Base-by-base conservation (phyloP, 1,140 invertebrate species). In the Drosophila elegans region DNA sequence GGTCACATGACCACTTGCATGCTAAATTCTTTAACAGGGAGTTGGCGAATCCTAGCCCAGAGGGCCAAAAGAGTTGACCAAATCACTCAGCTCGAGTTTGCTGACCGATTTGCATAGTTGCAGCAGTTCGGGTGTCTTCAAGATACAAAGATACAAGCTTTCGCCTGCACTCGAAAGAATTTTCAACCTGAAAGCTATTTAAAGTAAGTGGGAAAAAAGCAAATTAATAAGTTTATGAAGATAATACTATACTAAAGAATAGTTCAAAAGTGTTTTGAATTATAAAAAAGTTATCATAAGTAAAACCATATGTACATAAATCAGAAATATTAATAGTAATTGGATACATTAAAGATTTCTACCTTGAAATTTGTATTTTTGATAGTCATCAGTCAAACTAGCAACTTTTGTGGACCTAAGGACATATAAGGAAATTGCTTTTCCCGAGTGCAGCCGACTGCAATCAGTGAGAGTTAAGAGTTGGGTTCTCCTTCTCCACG, bases 101-200 rank as follows among this genome's bases (percentile, higher is more conserved):
- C 67, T 67, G 34, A 57, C 42, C 68, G 68, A 72, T 72, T 72
- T 72, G 66, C 68, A 72, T 72, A 57, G n/a, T 44, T 29, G 52
- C 64, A 64, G 72, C 51, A 56, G 72, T 56, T 25, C 45, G 21
- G 16, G 11, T 39, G 64, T 72, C 68, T 71, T 71, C 9, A 56
- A 71, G 68, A 72, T 68, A 29, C 67, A 41, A 36, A 36, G 64
- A 69, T 55, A 45, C 48, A 56, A 69, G 25, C 9, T 51, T 4
- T 51, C 27, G 48, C 48, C 48, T 57, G 34, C 66, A 55, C 42
- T 32, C 13, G 10, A 12, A 60, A 12, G 3, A 9, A 39, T 16
- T 32, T n/a, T 16, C 4, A 0, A 25, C 1, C 3, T 1, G 9
- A 11, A 13, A 38, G 10, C 0, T 10, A 29, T 21, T 21, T 21